Evolutionary conservation across 1,140 invertebrate species (phyloP).

Genomic region (Sitophilus oryzae): DNA sequence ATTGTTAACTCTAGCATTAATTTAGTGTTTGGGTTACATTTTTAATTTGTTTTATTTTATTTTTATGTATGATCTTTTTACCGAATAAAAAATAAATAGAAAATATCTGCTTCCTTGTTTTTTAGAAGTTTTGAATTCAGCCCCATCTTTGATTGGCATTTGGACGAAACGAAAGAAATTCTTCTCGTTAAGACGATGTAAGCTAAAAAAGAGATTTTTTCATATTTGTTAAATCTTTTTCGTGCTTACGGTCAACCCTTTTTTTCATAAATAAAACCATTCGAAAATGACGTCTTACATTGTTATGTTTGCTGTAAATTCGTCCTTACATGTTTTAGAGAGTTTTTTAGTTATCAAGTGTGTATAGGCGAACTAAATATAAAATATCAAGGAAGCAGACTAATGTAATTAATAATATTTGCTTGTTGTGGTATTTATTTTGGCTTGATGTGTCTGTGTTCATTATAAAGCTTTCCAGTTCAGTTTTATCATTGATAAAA

Average conservation of each 20-base stretch:
- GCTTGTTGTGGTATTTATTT: not conserved
- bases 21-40: slow-evolving; percentile 2
- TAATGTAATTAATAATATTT: not conserved
- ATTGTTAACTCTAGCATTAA: slow-evolving; percentile 15
- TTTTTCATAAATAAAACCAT: too few species aligned
- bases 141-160: slow-evolving; percentile 20
- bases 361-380: not conserved
- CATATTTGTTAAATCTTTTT: not conserved
- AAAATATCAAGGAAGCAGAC: slow-evolving; percentile 2
- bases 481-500: not conserved
- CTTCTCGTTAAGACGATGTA: slow-evolving; percentile 22
- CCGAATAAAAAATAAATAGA: not conserved
- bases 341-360: not conserved
- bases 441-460: slow-evolving; percentile 5
- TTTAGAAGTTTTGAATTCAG: slow-evolving; percentile 22
- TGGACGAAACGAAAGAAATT: slow-evolving; percentile 24
- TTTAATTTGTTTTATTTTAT: not conserved
- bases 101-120: slow-evolving; percentile 27
- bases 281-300: not conserved
- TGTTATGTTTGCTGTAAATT: not conserved
- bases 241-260: not conserved
- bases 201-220: slow-evolving; percentile 6
- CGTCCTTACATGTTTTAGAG: not conserved
- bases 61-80: not conserved
- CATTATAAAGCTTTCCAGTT: not conserved